A percentile compares a stretch with the other conserved stretches of the same genome.
Conservation (phyloP, 2,113 vertebrate genomes). For the Gobiocypris rarus region DNA sequence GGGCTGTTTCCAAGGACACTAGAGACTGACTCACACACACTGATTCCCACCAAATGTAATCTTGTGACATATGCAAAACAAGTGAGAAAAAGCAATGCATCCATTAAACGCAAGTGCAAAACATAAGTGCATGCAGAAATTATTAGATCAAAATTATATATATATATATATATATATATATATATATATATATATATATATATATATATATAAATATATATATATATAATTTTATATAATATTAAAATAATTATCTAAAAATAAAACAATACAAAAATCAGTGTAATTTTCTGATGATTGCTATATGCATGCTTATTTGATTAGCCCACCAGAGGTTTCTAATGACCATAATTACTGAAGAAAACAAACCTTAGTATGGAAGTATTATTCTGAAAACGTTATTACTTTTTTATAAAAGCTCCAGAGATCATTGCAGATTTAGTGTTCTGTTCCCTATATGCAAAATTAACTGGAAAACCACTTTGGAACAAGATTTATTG, state of each 20-base stretch:
- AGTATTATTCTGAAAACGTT: neutral
- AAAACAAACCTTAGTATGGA: neutral
- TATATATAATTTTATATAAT: neutral
- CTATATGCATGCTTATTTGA: neutral
- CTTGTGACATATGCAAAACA: constrained; percentile 76
- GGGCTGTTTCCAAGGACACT: constrained; percentile 92
- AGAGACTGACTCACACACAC: constrained; percentile 73
- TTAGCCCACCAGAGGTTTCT: neutral
- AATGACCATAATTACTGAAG: neutral
- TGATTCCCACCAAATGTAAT: constrained; percentile 67
- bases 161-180: no score
- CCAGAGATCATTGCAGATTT: neutral
- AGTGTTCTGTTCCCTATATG: neutral
- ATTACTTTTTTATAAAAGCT: neutral
- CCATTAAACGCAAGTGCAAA: neutral
- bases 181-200: neutral
- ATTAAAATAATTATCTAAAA: neutral
- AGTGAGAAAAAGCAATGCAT: neutral
- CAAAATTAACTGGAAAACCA: neutral
- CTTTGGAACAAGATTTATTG: neutral
- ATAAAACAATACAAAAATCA: neutral
- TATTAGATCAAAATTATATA: neutral
- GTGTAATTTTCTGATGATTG: neutral
- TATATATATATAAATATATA: no score
- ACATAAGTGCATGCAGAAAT: neutral